Percentiles rank a stretch among this genome's conserved stretches.
Conservation (phyloP, 2,113 vertebrate genomes). For the Ailurus styani region DNA sequence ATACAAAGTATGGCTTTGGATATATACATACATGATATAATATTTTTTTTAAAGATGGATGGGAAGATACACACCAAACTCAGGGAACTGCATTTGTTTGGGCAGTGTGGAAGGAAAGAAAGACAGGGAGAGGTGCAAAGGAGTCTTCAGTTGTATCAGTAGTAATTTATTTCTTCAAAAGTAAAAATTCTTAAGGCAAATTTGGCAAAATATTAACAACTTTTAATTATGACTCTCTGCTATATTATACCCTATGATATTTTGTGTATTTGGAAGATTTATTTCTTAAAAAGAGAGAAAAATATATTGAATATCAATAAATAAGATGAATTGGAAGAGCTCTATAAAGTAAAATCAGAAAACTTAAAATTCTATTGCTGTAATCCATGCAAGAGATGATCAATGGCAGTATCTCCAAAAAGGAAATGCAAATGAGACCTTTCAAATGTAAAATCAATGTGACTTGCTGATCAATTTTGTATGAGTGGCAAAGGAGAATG, state of each 20-base stretch:
- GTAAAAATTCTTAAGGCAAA: neutral
- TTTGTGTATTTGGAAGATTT: neutral
- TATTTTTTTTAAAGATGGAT: neutral
- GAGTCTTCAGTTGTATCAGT: neutral
- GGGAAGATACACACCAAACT: neutral
- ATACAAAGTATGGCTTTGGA: neutral
- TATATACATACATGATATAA: neutral
- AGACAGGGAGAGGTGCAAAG: neutral
- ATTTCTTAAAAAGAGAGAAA: constrained; percentile 22
- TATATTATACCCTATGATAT: neutral
- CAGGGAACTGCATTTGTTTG: neutral
- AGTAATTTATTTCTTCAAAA: neutral
- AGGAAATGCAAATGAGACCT: constrained; percentile 3
- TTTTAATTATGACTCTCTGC: neutral
- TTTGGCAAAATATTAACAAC: neutral
- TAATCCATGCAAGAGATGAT: neutral
- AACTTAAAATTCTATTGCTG: neutral
- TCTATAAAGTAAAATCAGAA: neutral
- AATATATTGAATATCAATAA: neutral
- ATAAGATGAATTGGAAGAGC: neutral
- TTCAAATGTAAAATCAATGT: constrained; percentile 21
- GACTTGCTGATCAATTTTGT: constrained; percentile 24
- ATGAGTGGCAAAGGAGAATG: neutral
- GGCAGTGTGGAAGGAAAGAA: neutral
- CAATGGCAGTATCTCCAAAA: neutral